Evolutionary conservation across 2,888 invertebrate genomes (phyloP).

Genomic region (Seladonia tumulorum): DNA sequence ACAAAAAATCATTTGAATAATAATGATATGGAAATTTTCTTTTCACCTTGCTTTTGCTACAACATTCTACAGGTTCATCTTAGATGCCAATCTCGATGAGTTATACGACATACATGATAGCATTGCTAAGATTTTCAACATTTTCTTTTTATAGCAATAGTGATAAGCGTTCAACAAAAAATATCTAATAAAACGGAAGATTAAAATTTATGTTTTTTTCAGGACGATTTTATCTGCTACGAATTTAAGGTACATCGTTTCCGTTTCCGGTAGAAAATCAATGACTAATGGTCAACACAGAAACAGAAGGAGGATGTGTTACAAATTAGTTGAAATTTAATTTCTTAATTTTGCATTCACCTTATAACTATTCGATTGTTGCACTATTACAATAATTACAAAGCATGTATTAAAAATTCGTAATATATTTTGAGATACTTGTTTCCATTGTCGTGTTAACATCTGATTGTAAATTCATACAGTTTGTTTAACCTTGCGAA

Average conservation of each 20-base stretch:
- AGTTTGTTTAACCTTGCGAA: conserved; percentile 15
- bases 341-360: conserved; percentile 1
- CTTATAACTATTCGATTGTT: not conserved
- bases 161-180: not conserved
- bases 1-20: conserved; percentile 15
- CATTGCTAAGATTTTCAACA: not conserved
- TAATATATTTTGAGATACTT: conserved; percentile 29
- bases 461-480: conserved; percentile 9
- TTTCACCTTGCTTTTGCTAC: not conserved
- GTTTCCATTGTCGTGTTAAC: conserved; percentile 5
- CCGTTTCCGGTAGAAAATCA: not conserved
- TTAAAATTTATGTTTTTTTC: not conserved
- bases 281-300: not conserved
- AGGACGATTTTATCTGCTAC: not conserved
- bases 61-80: conserved; percentile 22
- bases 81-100: conserved; percentile 9
- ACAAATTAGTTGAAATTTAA: not conserved
- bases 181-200: not conserved
- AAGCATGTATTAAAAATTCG: conserved; percentile 7
- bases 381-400: conserved; percentile 7
- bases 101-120: not conserved
- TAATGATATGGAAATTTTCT: conserved; percentile 25
- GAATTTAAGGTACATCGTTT: not conserved
- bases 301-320: not conserved
- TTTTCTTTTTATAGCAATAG: not conserved